Conservation (phyloP, 1,140 invertebrate species). For the Myzus persicae region DNA sequence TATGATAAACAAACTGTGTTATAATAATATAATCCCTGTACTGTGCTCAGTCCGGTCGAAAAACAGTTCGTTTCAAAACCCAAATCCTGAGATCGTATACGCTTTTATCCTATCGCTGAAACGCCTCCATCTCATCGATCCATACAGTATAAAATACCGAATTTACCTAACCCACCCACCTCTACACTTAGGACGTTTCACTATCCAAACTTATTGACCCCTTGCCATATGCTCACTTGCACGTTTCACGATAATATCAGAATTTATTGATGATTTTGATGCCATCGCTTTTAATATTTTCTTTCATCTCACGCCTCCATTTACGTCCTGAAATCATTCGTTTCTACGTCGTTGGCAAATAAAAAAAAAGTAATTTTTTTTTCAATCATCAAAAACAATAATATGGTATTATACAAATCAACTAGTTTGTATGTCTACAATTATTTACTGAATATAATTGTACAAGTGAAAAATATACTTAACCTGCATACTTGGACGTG, state of each 20-base stretch:
- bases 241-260: not conserved
- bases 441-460: not conserved
- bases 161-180: not conserved
- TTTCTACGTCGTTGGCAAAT: not conserved
- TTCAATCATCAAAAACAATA: not conserved
- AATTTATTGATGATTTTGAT: not conserved
- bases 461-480: not conserved
- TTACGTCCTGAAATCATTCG: not conserved
- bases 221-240: not conserved
- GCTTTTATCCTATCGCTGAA: not conserved
- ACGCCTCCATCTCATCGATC: not conserved
- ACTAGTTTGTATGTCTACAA: not conserved
- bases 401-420: not conserved
- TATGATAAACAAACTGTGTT: not conserved
- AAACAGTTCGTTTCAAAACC: not conserved
- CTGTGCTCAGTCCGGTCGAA: not conserved
- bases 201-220: not conserved
- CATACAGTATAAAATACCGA: not conserved
- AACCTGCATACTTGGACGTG: not conserved
- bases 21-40: not conserved
- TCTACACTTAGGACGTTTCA: not conserved
- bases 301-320: not conserved
- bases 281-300: not conserved
- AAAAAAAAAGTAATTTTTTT: not conserved
- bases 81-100: not conserved